These are phyloP conservation scores for Atrichornis clamosus DNA, from an alignment of 2,113 vertebrate genomes.

Conservation along the genomic window DNA sequence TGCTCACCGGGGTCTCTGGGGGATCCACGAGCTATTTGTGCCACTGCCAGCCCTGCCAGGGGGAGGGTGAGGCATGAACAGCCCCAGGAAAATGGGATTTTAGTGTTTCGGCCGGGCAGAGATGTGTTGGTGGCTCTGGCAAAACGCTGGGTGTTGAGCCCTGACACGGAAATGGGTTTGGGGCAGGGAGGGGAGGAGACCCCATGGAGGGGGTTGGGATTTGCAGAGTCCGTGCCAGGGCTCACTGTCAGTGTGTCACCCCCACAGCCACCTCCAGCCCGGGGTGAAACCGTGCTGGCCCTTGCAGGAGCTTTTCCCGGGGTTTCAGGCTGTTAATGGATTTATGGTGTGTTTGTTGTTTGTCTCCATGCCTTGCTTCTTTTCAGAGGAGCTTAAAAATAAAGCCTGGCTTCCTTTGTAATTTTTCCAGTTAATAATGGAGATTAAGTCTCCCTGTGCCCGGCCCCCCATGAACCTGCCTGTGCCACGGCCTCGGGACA, in stretches of 20 bases:
- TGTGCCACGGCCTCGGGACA: not conserved
- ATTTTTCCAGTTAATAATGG: conserved; percentile 15
- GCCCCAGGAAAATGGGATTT: not conserved
- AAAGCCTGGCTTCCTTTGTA: not conserved
- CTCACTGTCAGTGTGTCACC: accelerated
- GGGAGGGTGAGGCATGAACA: not conserved
- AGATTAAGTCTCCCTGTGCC: not conserved
- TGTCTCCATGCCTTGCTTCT: not conserved
- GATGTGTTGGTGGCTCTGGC: not conserved
- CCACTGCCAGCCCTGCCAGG: not conserved
- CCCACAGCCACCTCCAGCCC: not conserved
- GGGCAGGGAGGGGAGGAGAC: not conserved
- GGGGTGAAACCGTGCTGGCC: not conserved
- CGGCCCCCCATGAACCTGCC: not conserved
- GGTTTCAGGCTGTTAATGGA: not conserved
- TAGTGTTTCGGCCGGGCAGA: not conserved
- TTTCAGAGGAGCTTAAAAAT: conserved; percentile 35
- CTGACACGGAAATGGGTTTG: not conserved
- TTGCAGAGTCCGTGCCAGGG: not conserved
- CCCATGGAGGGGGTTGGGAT: accelerated
- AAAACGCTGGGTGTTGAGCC: accelerated
- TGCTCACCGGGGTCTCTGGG: not conserved
- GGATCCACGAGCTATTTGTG: not conserved
- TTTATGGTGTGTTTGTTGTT: not conserved
- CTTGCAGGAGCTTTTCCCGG: not conserved